phyloP scores from a whole-genome alignment of 2,797 vertebrate species.

The Ataeniobius toweri region DNA sequence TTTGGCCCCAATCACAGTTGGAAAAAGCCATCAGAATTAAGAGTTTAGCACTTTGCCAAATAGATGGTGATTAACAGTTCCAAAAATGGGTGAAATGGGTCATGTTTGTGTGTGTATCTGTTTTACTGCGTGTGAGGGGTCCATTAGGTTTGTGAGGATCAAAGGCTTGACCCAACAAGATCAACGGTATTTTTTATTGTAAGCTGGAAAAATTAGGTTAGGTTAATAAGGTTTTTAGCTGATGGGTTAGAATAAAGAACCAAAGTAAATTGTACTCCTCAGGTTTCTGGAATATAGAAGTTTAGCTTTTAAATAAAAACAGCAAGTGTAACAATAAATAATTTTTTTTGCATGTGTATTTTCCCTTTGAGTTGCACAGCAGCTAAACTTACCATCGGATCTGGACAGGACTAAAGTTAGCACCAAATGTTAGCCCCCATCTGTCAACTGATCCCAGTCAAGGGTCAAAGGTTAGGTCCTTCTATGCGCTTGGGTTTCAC shows the following conservation, averaged over 20 bases:
- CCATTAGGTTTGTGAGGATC: not conserved
- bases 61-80: constrained; percentile 65
- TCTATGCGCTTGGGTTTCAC: constrained; percentile 65
- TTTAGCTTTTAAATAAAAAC: not conserved
- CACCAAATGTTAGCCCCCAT: constrained; percentile 61
- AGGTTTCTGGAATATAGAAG: not conserved
- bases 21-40: constrained; percentile 64
- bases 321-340: not conserved
- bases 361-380: constrained; percentile 25
- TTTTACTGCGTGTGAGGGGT: not conserved
- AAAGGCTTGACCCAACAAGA: not conserved
- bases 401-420: constrained; percentile 65
- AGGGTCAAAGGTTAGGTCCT: constrained; percentile 65
- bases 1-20: constrained; percentile 53
- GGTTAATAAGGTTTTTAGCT: not conserved
- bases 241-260: not conserved
- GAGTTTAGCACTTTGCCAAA: constrained; percentile 63
- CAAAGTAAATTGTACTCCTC: not conserved
- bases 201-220: not conserved
- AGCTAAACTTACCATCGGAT: constrained; percentile 41
- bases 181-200: not conserved
- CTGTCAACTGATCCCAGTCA: constrained; percentile 66
- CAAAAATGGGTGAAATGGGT: constrained; percentile 62
- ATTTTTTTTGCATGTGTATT: constrained; percentile 22
- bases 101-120: constrained; percentile 20